phyloP scores from a whole-genome alignment of 2,797 vertebrate genomes.

The Astyanax mexicanus region DNA sequence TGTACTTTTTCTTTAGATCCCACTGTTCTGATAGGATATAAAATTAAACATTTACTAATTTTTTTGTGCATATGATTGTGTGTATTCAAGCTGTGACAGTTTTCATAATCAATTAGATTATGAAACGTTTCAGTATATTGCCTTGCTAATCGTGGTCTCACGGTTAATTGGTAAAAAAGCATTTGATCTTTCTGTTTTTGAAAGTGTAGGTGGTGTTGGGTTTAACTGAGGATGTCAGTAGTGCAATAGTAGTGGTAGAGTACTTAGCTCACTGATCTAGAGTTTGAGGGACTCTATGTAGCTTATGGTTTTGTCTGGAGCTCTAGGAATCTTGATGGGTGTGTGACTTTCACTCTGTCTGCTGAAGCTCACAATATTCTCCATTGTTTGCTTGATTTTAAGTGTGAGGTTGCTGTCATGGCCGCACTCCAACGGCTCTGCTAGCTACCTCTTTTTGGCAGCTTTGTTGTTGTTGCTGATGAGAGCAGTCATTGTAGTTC shows the following conservation, averaged over 20 bases:
- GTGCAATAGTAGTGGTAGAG: background rate
- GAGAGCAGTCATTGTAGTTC: background rate
- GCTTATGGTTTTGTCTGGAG: background rate
- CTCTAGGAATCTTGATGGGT: background rate
- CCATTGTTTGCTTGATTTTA: background rate
- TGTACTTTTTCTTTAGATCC: too few relatives aligned
- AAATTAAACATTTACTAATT: too few relatives aligned
- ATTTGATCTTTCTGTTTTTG: too few relatives aligned
- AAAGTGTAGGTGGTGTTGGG: background rate
- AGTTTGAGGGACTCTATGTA: background rate
- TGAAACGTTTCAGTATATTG: too few relatives aligned
- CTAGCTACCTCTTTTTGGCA: background rate
- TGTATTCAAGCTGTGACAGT: too few relatives aligned
- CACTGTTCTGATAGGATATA: too few relatives aligned
- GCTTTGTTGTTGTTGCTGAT: background rate
- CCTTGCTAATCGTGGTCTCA: too few relatives aligned
- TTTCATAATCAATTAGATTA: too few relatives aligned
- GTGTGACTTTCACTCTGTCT: background rate
- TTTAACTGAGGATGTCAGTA: background rate
- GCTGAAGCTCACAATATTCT: background rate
- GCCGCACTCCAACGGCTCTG: background rate
- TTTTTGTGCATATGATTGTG: too few relatives aligned
- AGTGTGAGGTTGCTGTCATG: slow-evolving; percentile 2
- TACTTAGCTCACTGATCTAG: background rate
- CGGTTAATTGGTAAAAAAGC: too few relatives aligned